Conservation (phyloP, 2,888 invertebrate species). For the Apodemia duryi region DNA sequence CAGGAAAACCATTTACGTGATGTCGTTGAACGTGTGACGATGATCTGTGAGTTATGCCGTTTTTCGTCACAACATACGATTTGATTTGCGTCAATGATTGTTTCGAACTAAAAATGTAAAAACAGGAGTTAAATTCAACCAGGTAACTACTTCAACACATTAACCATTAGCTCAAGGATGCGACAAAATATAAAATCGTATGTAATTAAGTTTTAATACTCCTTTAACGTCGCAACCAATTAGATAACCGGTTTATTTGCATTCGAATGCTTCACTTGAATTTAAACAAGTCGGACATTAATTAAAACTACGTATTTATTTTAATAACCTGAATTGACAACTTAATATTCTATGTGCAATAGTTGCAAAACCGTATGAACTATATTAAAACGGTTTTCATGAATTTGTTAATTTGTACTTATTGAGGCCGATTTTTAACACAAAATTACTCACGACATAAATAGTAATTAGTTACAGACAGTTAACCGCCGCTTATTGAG, state of each 20-base stretch:
- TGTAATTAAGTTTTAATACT: neutral
- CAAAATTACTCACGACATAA: neutral
- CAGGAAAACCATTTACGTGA: too few relatives aligned
- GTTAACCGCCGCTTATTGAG: neutral
- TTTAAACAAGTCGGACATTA: neutral
- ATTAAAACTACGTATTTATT: constrained; percentile 11
- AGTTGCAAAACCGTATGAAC: constrained; percentile 2
- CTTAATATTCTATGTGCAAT: constrained; percentile 7
- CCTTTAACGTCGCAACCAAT: neutral
- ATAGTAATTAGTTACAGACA: neutral
- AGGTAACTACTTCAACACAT: neutral
- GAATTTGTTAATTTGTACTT: neutral
- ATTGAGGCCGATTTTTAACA: neutral
- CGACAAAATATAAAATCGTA: neutral
- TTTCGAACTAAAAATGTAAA: too few relatives aligned
- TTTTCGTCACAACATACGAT: too few relatives aligned
- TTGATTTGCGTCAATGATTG: too few relatives aligned
- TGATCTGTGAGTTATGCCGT: too few relatives aligned
- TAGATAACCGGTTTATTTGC: neutral
- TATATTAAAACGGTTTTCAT: neutral
- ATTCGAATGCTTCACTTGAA: neutral
- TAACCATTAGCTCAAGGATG: neutral
- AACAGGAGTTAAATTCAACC: too few relatives aligned
- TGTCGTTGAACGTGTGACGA: too few relatives aligned
- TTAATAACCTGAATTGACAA: constrained; percentile 7